phyloP scores from a whole-genome alignment of 2,113 vertebrate genomes.

The Syngnathus typhle region DNA sequence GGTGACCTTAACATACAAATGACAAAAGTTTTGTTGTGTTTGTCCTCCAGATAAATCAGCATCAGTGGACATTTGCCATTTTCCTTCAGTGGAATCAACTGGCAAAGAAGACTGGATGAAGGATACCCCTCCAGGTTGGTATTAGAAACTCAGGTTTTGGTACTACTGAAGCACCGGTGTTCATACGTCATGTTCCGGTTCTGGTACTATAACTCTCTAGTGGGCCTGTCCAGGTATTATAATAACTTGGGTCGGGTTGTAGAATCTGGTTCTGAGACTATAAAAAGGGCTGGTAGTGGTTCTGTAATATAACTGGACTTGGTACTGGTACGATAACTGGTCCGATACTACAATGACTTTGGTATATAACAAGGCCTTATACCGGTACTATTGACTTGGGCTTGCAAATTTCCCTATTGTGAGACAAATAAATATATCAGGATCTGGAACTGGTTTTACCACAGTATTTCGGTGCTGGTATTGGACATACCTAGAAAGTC shows the following conservation, averaged over 20 bases:
- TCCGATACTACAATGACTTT: background rate
- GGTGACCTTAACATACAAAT: background rate
- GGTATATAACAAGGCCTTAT: background rate
- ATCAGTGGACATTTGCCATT: slow-evolving; percentile 32
- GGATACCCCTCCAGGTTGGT: slow-evolving; percentile 29
- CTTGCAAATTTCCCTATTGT: background rate
- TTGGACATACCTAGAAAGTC: background rate
- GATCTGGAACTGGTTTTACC: no score
- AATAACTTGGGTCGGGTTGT: background rate
- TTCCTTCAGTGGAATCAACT: slow-evolving; percentile 4
- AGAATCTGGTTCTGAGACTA: background rate
- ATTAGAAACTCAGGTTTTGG: background rate
- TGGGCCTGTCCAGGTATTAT: background rate
- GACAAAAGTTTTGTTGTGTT: background rate
- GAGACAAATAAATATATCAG: no score
- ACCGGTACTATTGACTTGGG: background rate
- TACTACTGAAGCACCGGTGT: slow-evolving; percentile 11
- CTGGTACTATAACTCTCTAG: background rate
- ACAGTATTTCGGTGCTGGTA: background rate
- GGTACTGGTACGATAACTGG: background rate
- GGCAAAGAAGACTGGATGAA: background rate
- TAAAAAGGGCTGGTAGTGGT: background rate
- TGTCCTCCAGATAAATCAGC: slow-evolving; percentile 7
- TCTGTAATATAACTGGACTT: no score
- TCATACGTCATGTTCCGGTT: background rate